Base-by-base conservation (phyloP, 2,888 invertebrate genomes). In the Lepetodrilus schrolli region DNA sequence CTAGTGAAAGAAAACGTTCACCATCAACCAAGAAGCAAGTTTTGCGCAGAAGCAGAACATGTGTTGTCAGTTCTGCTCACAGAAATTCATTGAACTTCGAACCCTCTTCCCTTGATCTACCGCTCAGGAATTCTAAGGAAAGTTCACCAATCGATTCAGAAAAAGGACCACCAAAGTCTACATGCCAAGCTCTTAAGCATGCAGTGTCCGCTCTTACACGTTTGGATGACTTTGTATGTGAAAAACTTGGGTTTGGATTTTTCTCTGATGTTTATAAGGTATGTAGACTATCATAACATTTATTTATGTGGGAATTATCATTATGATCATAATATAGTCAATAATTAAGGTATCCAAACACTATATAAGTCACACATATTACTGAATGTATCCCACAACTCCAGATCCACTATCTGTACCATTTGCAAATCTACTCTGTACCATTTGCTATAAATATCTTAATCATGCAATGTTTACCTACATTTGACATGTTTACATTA, bases 201-300 rank as follows among this genome's bases (percentile, higher is more conserved):
- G 97, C 98, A 66, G 96, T 98, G 73, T 95, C 96, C 66, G 95
- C 96, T 50, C 93, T 98, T 71, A 96, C 96, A 90, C 94, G 97
- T 51, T 94, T 97, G 83, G 97, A 98, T 92, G 98, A 98, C 92
- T 98, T 98, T 91, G 93, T 94, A 82, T 93, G 95, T 90, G 97
- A 97, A 91, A 96, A 96, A 92, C 96, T 98, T 87, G 98, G 98
- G 66, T 93, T 94, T 69, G 98, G 98, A 80, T 98, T 98, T 92
- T 98, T 98, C 92, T 98, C 98, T 3, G 96, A 97, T 92, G 98
- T 98, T 78, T 98, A 95, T 92, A 98, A 98, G 95, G 98, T 98
- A 92, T 93, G 43, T 43, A 43, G 43, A n/a, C n/a, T n/a, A n/a
- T n/a, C n/a, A n/a, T n/a, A n/a, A n/a, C n/a, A n/a, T n/a, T n/a